Base-by-base conservation (phyloP, 1,140 invertebrate species). In the Zophobas morio region DNA sequence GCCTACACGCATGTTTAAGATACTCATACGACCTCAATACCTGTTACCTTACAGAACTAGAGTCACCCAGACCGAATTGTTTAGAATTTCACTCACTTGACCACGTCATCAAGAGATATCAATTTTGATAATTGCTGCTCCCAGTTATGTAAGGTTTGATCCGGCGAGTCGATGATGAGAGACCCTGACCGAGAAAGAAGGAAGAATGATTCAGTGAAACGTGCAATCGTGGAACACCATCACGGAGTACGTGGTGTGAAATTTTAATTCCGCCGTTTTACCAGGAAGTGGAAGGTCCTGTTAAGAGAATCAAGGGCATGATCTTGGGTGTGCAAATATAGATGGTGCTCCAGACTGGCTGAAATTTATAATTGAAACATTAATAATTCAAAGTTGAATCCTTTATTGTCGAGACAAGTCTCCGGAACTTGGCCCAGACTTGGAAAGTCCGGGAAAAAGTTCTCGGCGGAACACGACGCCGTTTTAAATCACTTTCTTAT, bases 131-230 rank as follows among this genome's bases (percentile, higher is more conserved):
- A 66, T 42, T 2, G 20, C 20, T 1, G 1, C 3, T 66, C 36
- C 37, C 1, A 35, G 36, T 63, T 63, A 47, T 42, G 39, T 66
- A 66, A 66, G 3, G 2, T 8, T n/a, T 42, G 60, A n/a, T 66
- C 42, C n/a, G 60, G 66, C 33, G 20, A 39, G 34, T 20, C 20
- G 36, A 6, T 42, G 74, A 39, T 57, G 56, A 42, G 42, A 73
- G 71, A 56, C 71, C 71, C 54, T 73, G 71, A 73, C 71, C 71
- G 71, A 54, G 47, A 54, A 73, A 57, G 60, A 42, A 73, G 54
- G 71, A 56, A 53, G 71, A 54, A 73, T 73, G 54, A 73, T 73
- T 73, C 54, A 73, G 54, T 57, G 51, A 53, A 49, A 49, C 54
- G 51, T 73, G 51, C 39, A 72, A 49, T 72, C 70, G 37, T 35